Conservation (phyloP, 92 coral and sea anemone species). For the Palythoa caribaeorum region DNA sequence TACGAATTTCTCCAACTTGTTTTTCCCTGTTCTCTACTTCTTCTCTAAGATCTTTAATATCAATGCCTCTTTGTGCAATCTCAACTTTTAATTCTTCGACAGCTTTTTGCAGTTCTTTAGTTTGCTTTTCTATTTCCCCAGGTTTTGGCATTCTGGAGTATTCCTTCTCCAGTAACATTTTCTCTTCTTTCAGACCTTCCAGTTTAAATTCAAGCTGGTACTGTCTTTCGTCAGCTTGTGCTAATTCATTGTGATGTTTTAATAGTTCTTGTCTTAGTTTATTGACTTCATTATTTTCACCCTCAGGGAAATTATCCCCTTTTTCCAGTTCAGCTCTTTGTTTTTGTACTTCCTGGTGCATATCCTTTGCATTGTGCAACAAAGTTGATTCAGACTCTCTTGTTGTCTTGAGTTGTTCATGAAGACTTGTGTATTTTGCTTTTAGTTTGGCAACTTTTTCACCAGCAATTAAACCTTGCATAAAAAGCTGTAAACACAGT, state of each 20-base stretch:
- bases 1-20: slow-evolving; percentile 78
- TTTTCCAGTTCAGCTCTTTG: slow-evolving; percentile 92
- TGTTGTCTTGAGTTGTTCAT: slow-evolving; percentile 87
- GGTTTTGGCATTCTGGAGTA: slow-evolving; percentile 98
- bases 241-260: slow-evolving; percentile 95
- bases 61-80: slow-evolving; percentile 92
- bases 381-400: slow-evolving; percentile 91
- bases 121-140: slow-evolving; percentile 96
- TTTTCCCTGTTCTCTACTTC: slow-evolving; percentile 85
- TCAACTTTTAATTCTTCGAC: slow-evolving; percentile 89
- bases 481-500: slow-evolving; percentile 72
- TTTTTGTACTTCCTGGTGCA: slow-evolving; percentile 96
- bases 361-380: slow-evolving; percentile 91
- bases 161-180: slow-evolving; percentile 91
- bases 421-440: slow-evolving; percentile 94
- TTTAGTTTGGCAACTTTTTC: slow-evolving; percentile 96
- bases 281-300: slow-evolving; percentile 93
- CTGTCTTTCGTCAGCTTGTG: slow-evolving; percentile 99
- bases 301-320: slow-evolving; percentile 98
- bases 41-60: slow-evolving; percentile 86
- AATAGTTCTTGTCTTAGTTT: slow-evolving; percentile 96
- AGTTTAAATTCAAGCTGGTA: slow-evolving; percentile 93
- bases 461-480: slow-evolving; percentile 93
- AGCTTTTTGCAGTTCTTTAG: slow-evolving; percentile 87
- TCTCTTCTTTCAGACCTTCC: slow-evolving; percentile 94